Percentiles rank a stretch among this genome's conserved stretches.
phyloP scores from a whole-genome alignment of 2,888 invertebrate species.

The Balanococcus diminutus region DNA sequence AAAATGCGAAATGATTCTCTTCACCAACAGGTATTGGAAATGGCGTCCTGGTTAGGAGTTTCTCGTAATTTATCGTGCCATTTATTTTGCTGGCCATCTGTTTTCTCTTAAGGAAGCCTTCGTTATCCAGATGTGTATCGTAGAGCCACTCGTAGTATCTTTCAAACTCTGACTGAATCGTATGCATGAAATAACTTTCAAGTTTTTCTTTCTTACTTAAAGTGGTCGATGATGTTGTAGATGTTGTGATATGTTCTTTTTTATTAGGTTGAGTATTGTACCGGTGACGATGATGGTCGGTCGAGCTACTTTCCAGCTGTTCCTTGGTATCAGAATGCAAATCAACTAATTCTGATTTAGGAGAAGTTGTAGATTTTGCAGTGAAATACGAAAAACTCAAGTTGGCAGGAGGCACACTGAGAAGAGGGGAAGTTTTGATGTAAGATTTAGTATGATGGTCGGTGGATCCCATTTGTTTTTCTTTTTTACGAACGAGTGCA shows the following conservation, averaged over 20 bases:
- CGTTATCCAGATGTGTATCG: neutral
- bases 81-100: slow-evolving; percentile 4
- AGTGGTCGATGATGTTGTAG: neutral
- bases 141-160: slow-evolving; percentile 6
- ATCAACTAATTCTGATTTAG: neutral
- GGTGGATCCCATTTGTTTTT: neutral
- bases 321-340: neutral
- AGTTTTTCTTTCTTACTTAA: neutral
- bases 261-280: neutral
- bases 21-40: neutral
- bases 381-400: neutral
- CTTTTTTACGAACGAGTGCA: neutral
- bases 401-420: neutral
- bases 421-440: neutral
- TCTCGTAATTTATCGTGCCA: neutral
- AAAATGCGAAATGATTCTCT: neutral
- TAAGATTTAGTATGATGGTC: neutral
- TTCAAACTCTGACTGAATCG: neutral
- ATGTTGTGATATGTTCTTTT: neutral
- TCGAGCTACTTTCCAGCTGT: neutral
- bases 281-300: neutral
- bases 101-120: neutral
- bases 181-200: neutral
- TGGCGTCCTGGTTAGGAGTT: neutral
- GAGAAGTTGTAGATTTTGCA: neutral